These are phyloP conservation scores for Tinea trinotella DNA, from an alignment of 2,888 invertebrate species.

Conservation along the genomic window DNA sequence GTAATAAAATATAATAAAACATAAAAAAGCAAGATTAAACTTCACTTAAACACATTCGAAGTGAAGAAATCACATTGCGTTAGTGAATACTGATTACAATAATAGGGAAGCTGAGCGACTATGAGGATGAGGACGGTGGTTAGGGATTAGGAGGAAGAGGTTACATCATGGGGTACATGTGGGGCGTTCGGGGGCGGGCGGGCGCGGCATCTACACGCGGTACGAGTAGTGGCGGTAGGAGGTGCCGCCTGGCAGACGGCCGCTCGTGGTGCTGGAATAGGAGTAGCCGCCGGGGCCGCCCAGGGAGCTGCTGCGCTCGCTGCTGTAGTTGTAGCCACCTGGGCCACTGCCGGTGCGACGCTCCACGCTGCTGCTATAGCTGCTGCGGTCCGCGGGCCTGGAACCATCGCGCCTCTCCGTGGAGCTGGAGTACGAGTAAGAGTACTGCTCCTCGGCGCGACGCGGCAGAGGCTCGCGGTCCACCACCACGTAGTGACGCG, in stretches of 20 bases:
- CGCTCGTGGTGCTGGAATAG: conserved; percentile 84
- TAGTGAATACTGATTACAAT: conserved; percentile 65
- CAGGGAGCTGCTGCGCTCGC: conserved; percentile 80
- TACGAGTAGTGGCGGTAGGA: conserved; percentile 89
- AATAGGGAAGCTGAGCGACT: conserved; percentile 32
- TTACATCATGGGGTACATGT: conserved; percentile 34
- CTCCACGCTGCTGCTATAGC: conserved; percentile 79
- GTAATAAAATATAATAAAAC: conserved; percentile 42
- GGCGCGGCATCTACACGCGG: conserved; percentile 78
- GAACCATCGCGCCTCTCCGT: conserved; percentile 67
- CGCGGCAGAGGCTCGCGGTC: conserved; percentile 79
- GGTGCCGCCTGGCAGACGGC: conserved; percentile 87
- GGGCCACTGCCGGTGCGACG: conserved; percentile 78
- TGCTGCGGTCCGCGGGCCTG: conserved; percentile 73
- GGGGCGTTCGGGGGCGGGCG: conserved; percentile 32
- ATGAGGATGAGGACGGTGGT: conserved; percentile 27
- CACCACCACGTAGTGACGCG: conserved; percentile 90
- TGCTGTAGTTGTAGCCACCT: conserved; percentile 83
- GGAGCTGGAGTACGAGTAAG: conserved; percentile 83
- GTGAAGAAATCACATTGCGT: conserved; percentile 61
- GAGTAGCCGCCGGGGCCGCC: conserved; percentile 89
- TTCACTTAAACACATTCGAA: conserved; percentile 51
- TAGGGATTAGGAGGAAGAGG: conserved; percentile 27
- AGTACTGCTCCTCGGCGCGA: conserved; percentile 86
- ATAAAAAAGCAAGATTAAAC: conserved; percentile 45